Percentiles rank a stretch among this genome's conserved stretches.
Conservation (phyloP, 2,888 invertebrate genomes). For the Agrochola circellaris region DNA sequence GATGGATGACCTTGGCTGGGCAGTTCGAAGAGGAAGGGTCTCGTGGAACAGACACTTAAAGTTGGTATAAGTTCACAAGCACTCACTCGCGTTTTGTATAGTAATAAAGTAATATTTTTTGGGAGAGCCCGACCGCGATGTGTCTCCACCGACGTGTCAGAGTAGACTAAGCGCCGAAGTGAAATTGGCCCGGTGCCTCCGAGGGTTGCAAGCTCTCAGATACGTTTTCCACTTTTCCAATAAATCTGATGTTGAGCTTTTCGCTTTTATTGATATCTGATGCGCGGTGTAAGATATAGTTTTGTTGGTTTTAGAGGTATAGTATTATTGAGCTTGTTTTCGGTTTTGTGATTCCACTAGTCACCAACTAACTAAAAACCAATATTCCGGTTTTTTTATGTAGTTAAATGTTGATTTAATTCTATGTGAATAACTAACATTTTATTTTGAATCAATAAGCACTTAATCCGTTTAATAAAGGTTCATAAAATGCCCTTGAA, state of each 20-base stretch:
- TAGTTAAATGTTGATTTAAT: background rate
- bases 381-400: background rate
- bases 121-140: conserved; percentile 68
- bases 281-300: background rate
- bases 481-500: conserved; percentile 21
- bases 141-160: conserved; percentile 76
- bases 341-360: background rate
- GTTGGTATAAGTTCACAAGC: conserved; percentile 81
- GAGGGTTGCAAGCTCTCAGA: conserved; percentile 80
- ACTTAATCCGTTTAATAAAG: conserved; percentile 3
- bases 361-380: background rate
- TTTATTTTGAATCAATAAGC: background rate
- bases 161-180: conserved; percentile 81
- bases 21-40: conserved; percentile 72
- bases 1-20: conserved; percentile 83
- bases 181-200: conserved; percentile 75
- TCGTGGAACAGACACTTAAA: conserved; percentile 75
- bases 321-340: background rate
- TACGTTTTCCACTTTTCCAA: conserved; percentile 70
- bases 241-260: conserved; percentile 55
- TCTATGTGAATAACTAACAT: background rate
- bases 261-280: conserved; percentile 13
- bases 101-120: conserved; percentile 72
- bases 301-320: background rate
- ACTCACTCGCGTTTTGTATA: conserved; percentile 83